Evolutionary conservation across 2,113 vertebrate genomes (phyloP).

Genomic region (Malurus melanocephalus): DNA sequence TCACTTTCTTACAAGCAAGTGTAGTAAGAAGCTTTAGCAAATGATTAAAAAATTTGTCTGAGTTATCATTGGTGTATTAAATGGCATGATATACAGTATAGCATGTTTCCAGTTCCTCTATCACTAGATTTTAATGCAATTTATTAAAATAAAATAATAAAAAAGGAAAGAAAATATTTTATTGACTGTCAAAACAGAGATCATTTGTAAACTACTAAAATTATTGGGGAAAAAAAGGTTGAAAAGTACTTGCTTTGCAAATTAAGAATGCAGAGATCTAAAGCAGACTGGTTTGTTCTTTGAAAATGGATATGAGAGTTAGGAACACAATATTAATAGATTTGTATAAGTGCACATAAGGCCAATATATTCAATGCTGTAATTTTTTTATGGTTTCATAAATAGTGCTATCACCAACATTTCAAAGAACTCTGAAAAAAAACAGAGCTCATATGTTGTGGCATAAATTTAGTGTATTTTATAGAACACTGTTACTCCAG

Average conservation of each 20-base stretch:
- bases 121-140: neutral
- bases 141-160: neutral
- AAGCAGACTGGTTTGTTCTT: constrained; percentile 6
- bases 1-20: neutral
- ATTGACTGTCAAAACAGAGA: neutral
- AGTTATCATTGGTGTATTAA: neutral
- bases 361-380: constrained; percentile 61
- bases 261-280: neutral
- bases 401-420: constrained; percentile 68
- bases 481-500: constrained; percentile 61
- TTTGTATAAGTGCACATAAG: constrained; percentile 56
- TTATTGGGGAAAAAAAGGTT: neutral
- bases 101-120: neutral
- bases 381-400: constrained; percentile 68
- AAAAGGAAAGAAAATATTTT: neutral
- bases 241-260: neutral
- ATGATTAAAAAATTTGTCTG: neutral
- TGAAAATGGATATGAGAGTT: constrained; percentile 33
- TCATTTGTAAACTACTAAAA: neutral
- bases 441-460: constrained; percentile 43
- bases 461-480: constrained; percentile 68
- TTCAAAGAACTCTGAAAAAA: constrained; percentile 63
- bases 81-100: neutral
- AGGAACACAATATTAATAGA: constrained; percentile 55
- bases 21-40: neutral